Evolutionary conservation across 1,140 invertebrate species (phyloP).

Genomic region (Pectinophora gossypiella): DNA sequence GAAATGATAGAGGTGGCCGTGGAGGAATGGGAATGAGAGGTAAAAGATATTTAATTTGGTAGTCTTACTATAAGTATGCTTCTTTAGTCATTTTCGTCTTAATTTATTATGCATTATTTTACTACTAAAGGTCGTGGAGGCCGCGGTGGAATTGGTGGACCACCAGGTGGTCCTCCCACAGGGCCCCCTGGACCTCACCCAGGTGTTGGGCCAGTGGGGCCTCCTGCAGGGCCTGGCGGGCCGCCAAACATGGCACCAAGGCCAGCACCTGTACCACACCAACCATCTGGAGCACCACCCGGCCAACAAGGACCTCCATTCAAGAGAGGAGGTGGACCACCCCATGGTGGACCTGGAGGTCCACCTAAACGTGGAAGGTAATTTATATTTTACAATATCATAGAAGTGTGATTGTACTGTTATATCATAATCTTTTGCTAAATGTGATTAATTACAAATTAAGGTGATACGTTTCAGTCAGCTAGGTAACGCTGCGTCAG

Average conservation of each 20-base stretch:
- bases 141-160: slow-evolving; percentile 36
- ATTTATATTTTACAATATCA: too few relatives aligned
- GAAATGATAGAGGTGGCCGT: slow-evolving; percentile 49
- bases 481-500: too few relatives aligned
- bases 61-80: too few relatives aligned
- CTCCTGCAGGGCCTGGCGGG: slow-evolving; percentile 17
- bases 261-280: slow-evolving; percentile 24
- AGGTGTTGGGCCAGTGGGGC: slow-evolving; percentile 11
- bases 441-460: too few relatives aligned
- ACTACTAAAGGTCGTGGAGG: slow-evolving; percentile 51
- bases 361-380: slow-evolving; percentile 62
- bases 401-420: too few relatives aligned
- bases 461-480: too few relatives aligned
- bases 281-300: slow-evolving; percentile 18
- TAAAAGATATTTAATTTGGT: too few relatives aligned
- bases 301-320: slow-evolving; percentile 36
- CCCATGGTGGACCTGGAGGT: slow-evolving; percentile 47
- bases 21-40: slow-evolving; percentile 64
- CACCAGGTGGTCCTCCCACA: slow-evolving; percentile 11
- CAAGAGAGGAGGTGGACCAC: slow-evolving; percentile 52
- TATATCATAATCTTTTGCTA: too few relatives aligned
- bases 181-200: slow-evolving; percentile 16
- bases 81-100: too few relatives aligned
- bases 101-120: too few relatives aligned
- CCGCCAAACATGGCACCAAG: slow-evolving; percentile 23